A percentile compares a stretch with the other conserved stretches of the same genome.
Evolutionary conservation across 2,113 vertebrate genomes (phyloP).

Genomic region (Arothron firmamentum): DNA sequence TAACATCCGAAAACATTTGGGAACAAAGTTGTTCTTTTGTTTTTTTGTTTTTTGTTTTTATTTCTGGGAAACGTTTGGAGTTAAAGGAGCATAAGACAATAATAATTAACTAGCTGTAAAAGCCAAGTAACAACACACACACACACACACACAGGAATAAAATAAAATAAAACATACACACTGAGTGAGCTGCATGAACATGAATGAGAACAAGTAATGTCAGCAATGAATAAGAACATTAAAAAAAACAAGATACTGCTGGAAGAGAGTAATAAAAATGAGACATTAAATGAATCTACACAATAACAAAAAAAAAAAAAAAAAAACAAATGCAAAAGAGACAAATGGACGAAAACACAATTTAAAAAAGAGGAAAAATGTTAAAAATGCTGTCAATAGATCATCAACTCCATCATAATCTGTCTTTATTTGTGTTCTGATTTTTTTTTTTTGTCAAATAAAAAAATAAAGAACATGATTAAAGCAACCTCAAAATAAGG

Average conservation of each 20-base stretch:
- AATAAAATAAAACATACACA: conserved; percentile 79
- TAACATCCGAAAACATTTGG: conserved; percentile 77
- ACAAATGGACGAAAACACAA: conserved; percentile 66
- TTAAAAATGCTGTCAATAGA: conserved; percentile 80
- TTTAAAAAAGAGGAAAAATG: conserved; percentile 58
- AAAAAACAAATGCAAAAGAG: conserved; percentile 47
- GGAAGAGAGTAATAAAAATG: conserved; percentile 72
- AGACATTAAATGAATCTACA: conserved; percentile 60
- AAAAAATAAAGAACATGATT: conserved; percentile 79
- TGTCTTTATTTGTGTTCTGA: conserved; percentile 74
- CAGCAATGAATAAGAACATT: conserved; percentile 60
- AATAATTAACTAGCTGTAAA: conserved; percentile 71
- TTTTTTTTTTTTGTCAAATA: conserved; percentile 69
- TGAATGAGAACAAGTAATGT: conserved; percentile 75
- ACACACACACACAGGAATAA: conserved; percentile 71
- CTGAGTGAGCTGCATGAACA: conserved; percentile 71
- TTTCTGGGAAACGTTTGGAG: conserved; percentile 94
- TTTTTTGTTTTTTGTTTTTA: conserved; percentile 90
- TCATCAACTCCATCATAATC: conserved; percentile 80
- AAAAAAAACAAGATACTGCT: conserved; percentile 72
- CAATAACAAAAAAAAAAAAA: conserved; percentile 67
- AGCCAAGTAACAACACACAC: conserved; percentile 81
- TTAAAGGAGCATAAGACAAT: conserved; percentile 82
- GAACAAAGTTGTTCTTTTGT: conserved; percentile 95
- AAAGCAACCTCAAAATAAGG: conserved; percentile 75